Conservation (phyloP, 2,888 invertebrate genomes). For the Lumbricus terrestris region DNA sequence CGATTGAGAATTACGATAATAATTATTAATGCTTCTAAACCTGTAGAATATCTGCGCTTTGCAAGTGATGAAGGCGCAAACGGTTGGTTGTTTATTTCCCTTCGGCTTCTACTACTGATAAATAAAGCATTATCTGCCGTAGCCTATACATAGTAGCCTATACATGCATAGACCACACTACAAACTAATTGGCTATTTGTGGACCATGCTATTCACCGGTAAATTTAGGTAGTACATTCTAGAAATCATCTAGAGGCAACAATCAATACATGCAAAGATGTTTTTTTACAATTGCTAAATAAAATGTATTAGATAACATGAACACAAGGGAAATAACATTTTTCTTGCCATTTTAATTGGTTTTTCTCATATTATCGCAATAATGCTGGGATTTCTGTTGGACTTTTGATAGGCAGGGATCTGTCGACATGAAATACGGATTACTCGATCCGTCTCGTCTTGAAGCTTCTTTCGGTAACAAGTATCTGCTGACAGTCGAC, state of each 20-base stretch:
- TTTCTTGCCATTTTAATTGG: not conserved
- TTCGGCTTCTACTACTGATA: too few relatives aligned
- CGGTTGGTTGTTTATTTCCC: not conserved
- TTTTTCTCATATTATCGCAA: not conserved
- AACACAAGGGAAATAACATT: not conserved
- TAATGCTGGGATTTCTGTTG: not conserved
- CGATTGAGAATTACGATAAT: not conserved
- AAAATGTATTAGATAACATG: not conserved
- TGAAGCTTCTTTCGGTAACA: constrained; percentile 30
- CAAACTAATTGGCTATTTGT: too few relatives aligned
- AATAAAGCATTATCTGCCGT: too few relatives aligned
- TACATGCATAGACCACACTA: too few relatives aligned
- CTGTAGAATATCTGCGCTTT: not conserved
- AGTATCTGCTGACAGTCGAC: constrained; percentile 37
- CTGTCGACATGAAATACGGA: constrained; percentile 39
- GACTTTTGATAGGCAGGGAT: constrained; percentile 31
- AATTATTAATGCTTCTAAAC: not conserved
- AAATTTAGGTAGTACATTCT: not conserved
- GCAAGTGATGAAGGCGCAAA: not conserved
- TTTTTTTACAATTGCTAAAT: too few relatives aligned
- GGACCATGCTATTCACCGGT: too few relatives aligned
- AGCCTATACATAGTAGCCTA: too few relatives aligned
- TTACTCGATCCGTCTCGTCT: constrained; percentile 34
- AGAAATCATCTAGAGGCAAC: not conserved
- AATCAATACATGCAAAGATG: not conserved